phyloP scores from a whole-genome alignment of 1,140 invertebrate genomes.

The Saxidomus purpurata region DNA sequence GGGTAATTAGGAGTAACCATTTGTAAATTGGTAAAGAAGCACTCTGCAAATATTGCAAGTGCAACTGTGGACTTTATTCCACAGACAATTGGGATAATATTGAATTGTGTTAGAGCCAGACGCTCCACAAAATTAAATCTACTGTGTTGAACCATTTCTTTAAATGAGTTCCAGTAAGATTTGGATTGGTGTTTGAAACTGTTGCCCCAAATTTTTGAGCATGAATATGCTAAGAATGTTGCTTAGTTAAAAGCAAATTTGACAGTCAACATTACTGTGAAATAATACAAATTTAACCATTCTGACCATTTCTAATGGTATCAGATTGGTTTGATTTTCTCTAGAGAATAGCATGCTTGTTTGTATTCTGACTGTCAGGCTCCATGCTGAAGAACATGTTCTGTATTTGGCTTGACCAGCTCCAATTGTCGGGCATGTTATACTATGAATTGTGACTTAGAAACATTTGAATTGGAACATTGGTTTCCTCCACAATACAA shows the following conservation, averaged over 20 bases:
- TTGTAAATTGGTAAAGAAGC: neutral
- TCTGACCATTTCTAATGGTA: neutral
- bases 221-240: neutral
- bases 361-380: neutral
- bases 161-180: neutral
- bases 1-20: neutral
- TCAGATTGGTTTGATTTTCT: neutral
- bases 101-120: neutral
- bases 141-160: neutral
- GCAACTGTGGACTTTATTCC: neutral
- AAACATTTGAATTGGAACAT: neutral
- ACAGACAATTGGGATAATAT: neutral
- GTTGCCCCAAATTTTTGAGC: neutral
- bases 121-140: neutral
- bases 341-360: neutral
- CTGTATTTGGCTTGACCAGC: neutral
- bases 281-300: neutral
- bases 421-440: neutral
- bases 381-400: conserved; percentile 41
- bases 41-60: neutral
- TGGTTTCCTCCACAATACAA: neutral
- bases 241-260: neutral
- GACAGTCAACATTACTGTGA: neutral
- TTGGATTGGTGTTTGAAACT: neutral
- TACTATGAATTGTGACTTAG: neutral